Conservation (phyloP, 2,888 invertebrate species). For the Isoperla grammatica region DNA sequence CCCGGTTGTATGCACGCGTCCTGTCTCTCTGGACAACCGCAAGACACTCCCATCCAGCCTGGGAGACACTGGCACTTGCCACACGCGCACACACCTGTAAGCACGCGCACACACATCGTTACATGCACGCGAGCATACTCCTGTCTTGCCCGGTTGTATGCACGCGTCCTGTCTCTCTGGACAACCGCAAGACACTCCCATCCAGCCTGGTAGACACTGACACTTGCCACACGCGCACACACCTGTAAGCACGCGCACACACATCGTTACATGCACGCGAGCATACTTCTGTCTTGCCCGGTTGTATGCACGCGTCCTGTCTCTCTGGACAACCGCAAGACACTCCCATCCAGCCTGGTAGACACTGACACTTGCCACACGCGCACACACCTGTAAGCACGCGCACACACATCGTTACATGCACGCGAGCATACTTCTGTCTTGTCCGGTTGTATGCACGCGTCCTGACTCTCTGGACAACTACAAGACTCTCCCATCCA, state of each 20-base stretch:
- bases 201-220: constrained; percentile 66
- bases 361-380: constrained; percentile 90
- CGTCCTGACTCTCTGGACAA: constrained; percentile 68
- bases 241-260: too few species aligned
- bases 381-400: constrained; percentile 87
- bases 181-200: constrained; percentile 80
- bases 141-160: constrained; percentile 51
- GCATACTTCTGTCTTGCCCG: too few species aligned
- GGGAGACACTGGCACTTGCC: constrained; percentile 72
- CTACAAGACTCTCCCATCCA: constrained; percentile 83
- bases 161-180: constrained; percentile 69
- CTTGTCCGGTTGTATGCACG: constrained; percentile 62
- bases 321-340: too few species aligned
- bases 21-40: constrained; percentile 73
- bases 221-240: constrained; percentile 86
- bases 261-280: too few species aligned
- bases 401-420: too few species aligned
- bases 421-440: constrained; percentile 54
- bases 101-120: constrained; percentile 89
- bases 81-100: constrained; percentile 65
- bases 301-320: too few species aligned
- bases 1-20: constrained; percentile 68
- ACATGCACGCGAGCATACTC: constrained; percentile 69
- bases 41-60: constrained; percentile 75
- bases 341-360: too few species aligned